These are phyloP conservation scores for Eupeodes luniger DNA, from an alignment of 2,888 invertebrate species.

Conservation along the genomic window DNA sequence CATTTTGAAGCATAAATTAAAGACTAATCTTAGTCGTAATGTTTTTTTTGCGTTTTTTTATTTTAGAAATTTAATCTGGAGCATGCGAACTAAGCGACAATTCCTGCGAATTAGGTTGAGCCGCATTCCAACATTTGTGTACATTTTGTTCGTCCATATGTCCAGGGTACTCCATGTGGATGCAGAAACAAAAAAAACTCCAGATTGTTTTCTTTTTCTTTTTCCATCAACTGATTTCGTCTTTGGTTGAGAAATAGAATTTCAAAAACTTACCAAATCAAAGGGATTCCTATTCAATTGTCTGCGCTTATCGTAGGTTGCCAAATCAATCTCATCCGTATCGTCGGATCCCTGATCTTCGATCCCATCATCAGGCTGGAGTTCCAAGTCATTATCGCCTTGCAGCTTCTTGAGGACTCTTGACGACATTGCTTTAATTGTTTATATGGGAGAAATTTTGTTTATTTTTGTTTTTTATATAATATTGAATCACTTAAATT, in stretches of 20 bases:
- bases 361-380: constrained; percentile 80
- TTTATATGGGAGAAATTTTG: not conserved
- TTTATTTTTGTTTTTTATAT: not conserved
- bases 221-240: not conserved
- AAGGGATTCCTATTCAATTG: constrained; percentile 88
- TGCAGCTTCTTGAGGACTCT: constrained; percentile 88
- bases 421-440: constrained; percentile 86
- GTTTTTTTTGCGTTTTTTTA: constrained; percentile 13
- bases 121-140: constrained; percentile 59
- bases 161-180: not conserved
- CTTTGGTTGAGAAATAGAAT: not conserved
- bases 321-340: constrained; percentile 85
- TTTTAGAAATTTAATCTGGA: constrained; percentile 42
- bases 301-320: constrained; percentile 86
- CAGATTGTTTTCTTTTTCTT: constrained; percentile 31
- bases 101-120: constrained; percentile 49
- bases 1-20: constrained; percentile 23
- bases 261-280: constrained; percentile 86
- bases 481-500: not conserved
- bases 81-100: constrained; percentile 62
- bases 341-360: constrained; percentile 84
- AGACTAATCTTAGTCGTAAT: not conserved
- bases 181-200: not conserved
- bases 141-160: constrained; percentile 41
- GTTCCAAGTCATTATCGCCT: constrained; percentile 85